Base-by-base conservation (phyloP, 1,140 invertebrate species). In the Hirudo medicinalis region DNA sequence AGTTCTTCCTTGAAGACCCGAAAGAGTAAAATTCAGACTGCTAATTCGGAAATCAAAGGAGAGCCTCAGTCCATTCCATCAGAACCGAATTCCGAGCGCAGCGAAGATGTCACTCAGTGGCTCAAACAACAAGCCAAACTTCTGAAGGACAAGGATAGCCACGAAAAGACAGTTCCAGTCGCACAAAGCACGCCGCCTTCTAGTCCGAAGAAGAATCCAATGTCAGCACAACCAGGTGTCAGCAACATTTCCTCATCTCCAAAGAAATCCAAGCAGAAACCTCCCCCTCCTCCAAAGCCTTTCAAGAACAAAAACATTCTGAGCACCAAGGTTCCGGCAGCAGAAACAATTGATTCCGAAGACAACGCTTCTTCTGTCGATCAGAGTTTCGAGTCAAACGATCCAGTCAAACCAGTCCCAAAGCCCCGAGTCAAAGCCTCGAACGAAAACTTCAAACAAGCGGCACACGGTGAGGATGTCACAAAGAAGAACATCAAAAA, bases 271-370 rank as follows among this genome's bases (percentile, higher is more conserved):
- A 70, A 70, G n/a, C 19, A 43, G 40, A 49, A 54, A 25, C 69
- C 69, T 15, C 69, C 53, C 22, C 69, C 69, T 13, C 69, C 69
- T 70, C 69, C 69, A 13, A 70, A 70, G 22, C 69, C 69, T 13
- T 49, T 53, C 29, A 70, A 70, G 29, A 49, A 20, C 29, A 68
- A 36, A 32, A 63, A 63, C 29, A 63, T 63, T 49, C 15, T 49
- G 43, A 49, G 5, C 43, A 49, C 15, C 43, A 49, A 49, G 43
- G 43, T 49, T 49, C 43, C 4, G 15, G 43, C 4, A 40, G 17
- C 29, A 36, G 43, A 2, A 49, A 25, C 22, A 15, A 43, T 53
- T 17, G 49, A 49, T 70, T 54, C 36, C 25, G 36, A 32, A 29
- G 36, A 22, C 15, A 53, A 25, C 53, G 22, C 5, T 54, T 25